Conservation (phyloP, 2,797 vertebrate species). For the Lithobates sylvaticus region DNA sequence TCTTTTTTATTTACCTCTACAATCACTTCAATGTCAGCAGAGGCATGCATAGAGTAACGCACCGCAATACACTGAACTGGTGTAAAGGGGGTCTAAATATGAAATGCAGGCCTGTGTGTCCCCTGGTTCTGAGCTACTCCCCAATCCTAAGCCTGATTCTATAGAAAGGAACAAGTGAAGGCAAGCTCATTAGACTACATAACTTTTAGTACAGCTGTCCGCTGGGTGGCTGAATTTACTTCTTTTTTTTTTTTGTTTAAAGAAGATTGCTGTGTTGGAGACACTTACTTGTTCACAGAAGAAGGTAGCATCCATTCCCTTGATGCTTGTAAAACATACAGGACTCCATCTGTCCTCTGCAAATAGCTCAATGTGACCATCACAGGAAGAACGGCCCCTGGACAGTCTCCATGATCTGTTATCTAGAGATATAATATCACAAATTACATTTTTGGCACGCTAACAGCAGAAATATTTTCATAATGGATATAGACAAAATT, state of each 20-base stretch:
- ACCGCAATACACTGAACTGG: too few species aligned
- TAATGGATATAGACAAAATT: not conserved
- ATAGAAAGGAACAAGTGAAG: not conserved
- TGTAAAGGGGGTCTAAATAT: too few species aligned
- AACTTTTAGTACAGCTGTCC: not conserved
- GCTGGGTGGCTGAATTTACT: too few species aligned
- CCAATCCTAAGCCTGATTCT: too few species aligned
- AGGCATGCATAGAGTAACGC: too few species aligned
- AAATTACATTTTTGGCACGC: not conserved
- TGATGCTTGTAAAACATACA: constrained; percentile 13
- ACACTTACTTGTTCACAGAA: constrained; percentile 40
- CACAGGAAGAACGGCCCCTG: constrained; percentile 45
- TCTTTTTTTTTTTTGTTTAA: not conserved
- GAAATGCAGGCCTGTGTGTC: too few species aligned
- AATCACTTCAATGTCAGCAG: too few species aligned
- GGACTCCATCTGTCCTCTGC: constrained; percentile 18
- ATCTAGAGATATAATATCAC: not conserved
- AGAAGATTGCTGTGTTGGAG: not conserved
- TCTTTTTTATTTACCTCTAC: too few species aligned
- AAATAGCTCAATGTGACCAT: constrained; percentile 47
- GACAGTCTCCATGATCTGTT: constrained; percentile 29
- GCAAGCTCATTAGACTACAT: not conserved
- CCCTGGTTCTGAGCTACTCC: too few species aligned
- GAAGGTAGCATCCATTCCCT: not conserved
- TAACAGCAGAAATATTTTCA: not conserved